Conservation (phyloP, 92 coral and sea anemone genomes). For the Umimayanthus chanpuru region DNA sequence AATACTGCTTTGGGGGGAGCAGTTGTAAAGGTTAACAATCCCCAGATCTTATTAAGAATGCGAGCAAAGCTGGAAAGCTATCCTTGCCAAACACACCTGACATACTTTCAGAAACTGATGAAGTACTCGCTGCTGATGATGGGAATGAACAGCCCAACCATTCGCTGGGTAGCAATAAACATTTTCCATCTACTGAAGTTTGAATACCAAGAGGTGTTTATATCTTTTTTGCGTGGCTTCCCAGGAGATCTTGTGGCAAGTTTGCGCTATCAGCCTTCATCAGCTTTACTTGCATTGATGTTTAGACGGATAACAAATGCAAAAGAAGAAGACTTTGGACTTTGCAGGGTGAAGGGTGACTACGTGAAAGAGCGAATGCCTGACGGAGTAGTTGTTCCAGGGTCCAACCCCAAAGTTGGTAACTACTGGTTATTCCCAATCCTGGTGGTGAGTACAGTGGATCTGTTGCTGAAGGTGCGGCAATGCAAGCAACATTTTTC, state of each 20-base stretch:
- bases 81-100: conserved; percentile 74
- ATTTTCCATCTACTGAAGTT: conserved; percentile 59
- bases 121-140: conserved; percentile 80
- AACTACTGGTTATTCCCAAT: conserved; percentile 96
- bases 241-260: conserved; percentile 72
- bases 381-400: conserved; percentile 84
- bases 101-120: conserved; percentile 67
- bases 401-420: conserved; percentile 64
- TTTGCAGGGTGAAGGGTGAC: conserved; percentile 84
- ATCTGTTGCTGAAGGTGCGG: too few relatives aligned
- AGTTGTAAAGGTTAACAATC: conserved; percentile 66
- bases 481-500: too few relatives aligned
- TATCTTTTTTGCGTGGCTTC: conserved; percentile 89
- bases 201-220: conserved; percentile 75
- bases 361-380: conserved; percentile 81
- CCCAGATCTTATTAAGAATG: conserved; percentile 74
- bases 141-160: conserved; percentile 59
- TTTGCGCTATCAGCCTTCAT: conserved; percentile 82
- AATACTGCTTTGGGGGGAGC: conserved; percentile 94
- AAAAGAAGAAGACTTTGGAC: conserved; percentile 62
- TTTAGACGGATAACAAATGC: conserved; percentile 65
- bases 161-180: conserved; percentile 49
- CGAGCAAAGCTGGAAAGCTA: conserved; percentile 69
- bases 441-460: conserved; percentile 79
- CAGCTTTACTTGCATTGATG: conserved; percentile 82